phyloP scores from a whole-genome alignment of 1,140 invertebrate genomes.

The Pararge aegeria region DNA sequence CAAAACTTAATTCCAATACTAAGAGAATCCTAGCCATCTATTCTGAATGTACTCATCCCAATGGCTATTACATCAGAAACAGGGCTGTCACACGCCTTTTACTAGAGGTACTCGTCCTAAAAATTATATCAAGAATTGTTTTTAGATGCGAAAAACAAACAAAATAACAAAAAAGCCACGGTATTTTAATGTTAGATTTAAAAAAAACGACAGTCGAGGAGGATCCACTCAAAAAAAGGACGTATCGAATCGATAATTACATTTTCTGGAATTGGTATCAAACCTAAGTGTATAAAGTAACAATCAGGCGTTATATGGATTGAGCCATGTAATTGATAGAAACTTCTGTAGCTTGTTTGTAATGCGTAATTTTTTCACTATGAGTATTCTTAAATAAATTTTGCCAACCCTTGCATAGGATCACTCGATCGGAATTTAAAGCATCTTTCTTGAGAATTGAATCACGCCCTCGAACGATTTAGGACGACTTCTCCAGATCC shows the following conservation, averaged over 20 bases:
- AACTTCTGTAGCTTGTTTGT: too few relatives aligned
- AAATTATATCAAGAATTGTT: background rate
- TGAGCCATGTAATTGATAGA: too few relatives aligned
- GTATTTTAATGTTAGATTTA: too few relatives aligned
- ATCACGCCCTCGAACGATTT: slow-evolving; percentile 36
- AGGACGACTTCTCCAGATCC: slow-evolving; percentile 20
- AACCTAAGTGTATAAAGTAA: too few relatives aligned
- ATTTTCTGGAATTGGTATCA: too few relatives aligned
- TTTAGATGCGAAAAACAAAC: too few relatives aligned
- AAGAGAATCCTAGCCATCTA: slow-evolving; percentile 9
- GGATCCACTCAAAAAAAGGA: too few relatives aligned
- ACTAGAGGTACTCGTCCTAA: background rate
- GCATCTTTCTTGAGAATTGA: slow-evolving; percentile 35
- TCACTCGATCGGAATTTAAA: slow-evolving; percentile 37
- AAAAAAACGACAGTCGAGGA: too few relatives aligned
- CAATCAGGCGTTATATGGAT: too few relatives aligned
- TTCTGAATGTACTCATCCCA: slow-evolving; percentile 11
- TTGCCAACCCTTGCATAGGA: slow-evolving; percentile 14
- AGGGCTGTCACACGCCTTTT: background rate
- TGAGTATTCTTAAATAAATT: background rate
- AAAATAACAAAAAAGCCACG: too few relatives aligned
- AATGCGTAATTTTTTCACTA: background rate
- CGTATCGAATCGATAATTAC: too few relatives aligned
- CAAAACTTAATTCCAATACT: background rate
- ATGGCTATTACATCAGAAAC: slow-evolving; percentile 9